These are phyloP conservation scores for Gallinago stenura DNA, from an alignment of 2,797 vertebrate genomes.

Conservation along the genomic window DNA sequence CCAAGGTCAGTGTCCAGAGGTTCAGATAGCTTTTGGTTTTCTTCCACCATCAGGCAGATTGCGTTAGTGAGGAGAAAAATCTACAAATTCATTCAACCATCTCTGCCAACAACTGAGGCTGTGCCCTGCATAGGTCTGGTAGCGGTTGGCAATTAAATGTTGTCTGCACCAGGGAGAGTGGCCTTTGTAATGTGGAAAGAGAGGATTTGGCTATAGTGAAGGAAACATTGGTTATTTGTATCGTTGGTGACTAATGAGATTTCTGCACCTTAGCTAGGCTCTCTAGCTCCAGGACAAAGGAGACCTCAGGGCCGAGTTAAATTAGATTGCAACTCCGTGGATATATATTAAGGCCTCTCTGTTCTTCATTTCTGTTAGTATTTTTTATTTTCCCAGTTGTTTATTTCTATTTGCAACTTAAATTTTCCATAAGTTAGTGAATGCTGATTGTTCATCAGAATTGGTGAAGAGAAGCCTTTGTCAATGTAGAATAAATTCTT, in stretches of 20 bases:
- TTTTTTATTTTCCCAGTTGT: background rate
- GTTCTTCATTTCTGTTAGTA: background rate
- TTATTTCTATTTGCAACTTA: background rate
- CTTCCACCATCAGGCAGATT: background rate
- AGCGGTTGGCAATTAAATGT: background rate
- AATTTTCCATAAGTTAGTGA: background rate
- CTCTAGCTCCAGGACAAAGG: background rate
- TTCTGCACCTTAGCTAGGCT: background rate
- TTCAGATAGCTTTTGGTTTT: background rate
- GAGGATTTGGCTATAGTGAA: background rate
- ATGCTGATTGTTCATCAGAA: background rate
- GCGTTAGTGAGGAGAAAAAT: background rate
- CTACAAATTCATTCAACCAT: background rate
- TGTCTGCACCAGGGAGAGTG: background rate
- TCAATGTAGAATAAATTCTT: background rate
- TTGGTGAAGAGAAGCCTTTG: accelerated
- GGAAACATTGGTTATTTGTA: background rate
- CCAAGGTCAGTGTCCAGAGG: background rate
- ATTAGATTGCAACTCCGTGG: background rate
- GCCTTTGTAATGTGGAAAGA: background rate
- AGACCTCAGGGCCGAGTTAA: background rate
- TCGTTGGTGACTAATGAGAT: background rate
- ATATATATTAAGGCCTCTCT: background rate
- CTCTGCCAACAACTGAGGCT: background rate
- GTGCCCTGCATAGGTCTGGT: background rate